Percentiles rank a stretch among this genome's conserved stretches.
Evolutionary conservation across 2,113 vertebrate species (phyloP).

Genomic region (Oryzias celebensis): DNA sequence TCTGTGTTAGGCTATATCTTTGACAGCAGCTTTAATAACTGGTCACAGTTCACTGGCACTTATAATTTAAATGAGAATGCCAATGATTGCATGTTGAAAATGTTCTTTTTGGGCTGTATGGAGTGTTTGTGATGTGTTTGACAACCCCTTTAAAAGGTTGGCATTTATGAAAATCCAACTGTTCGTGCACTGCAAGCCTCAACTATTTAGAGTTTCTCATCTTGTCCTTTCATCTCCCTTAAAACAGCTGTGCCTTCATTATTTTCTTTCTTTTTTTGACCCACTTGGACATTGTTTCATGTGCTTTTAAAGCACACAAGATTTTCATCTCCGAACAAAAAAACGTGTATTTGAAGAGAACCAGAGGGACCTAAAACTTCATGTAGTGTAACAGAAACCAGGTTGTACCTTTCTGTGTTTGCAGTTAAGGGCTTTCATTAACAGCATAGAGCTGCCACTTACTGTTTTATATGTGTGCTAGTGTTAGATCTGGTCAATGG

Average conservation of each 20-base stretch:
- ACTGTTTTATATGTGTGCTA: slow-evolving; percentile 4
- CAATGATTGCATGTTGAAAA: slow-evolving; percentile 41
- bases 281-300: slow-evolving; percentile 56
- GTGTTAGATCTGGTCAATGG: slow-evolving; percentile 22
- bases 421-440: slow-evolving; percentile 44
- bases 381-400: slow-evolving; percentile 39
- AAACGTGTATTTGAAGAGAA: slow-evolving; percentile 49
- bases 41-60: slow-evolving; percentile 25
- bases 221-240: slow-evolving; percentile 49
- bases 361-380: slow-evolving; percentile 38
- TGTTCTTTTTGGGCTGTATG: slow-evolving; percentile 50
- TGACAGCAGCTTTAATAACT: slow-evolving; percentile 3
- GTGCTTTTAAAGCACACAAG: slow-evolving; percentile 28
- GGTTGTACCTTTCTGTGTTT: slow-evolving; percentile 31
- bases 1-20: background rate
- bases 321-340: slow-evolving; percentile 47
- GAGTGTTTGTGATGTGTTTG: slow-evolving; percentile 52
- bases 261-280: slow-evolving; percentile 54
- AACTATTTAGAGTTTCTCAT: slow-evolving; percentile 48
- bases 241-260: slow-evolving; percentile 53
- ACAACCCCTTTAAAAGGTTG: slow-evolving; percentile 51
- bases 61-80: slow-evolving; percentile 20
- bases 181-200: slow-evolving; percentile 34
- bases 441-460: slow-evolving; percentile 20
- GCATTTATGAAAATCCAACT: slow-evolving; percentile 44